Base-by-base conservation (phyloP, 1,140 invertebrate species). In the Aphaenogaster floridana region DNA sequence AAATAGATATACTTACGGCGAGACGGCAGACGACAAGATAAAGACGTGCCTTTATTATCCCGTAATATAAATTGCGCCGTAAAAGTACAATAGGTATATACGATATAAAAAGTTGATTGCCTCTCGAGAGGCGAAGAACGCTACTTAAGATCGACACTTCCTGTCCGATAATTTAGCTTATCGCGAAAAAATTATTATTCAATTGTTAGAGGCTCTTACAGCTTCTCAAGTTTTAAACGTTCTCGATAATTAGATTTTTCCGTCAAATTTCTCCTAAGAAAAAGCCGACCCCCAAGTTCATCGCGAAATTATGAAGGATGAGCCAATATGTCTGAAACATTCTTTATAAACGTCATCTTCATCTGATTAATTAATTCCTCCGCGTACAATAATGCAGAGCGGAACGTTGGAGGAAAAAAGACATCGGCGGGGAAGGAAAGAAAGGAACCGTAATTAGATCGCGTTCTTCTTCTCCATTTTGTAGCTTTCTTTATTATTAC, bases 401-500 rank as follows among this genome's bases (percentile, higher is more conserved):
- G 15, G 8, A 78, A 66, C 48, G 50, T 28, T 21, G 34, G 39
- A 34, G 7, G 15, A n/a, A 3, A 63, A 28, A 48, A 48, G 15
- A 50, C 13, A 57, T 45, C n/a, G 17, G 17, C 28, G 45, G 11
- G 7, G 9, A 59, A 72, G 21, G 17, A 36, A 63, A 85, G 17
- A 28, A 50, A 61, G 81, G 8, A 77, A 77, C n/a, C 21, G 28
- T 61, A 77, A 77, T 85, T 64, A 63, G 45, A 61, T 63, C 61
- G 59, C 21, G 9, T 45, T 21, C 52, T n/a, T 36, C 36, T 59
- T 77, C 71, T 63, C 64, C 39, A 17, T 87, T 68, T 86, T 78
- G 54, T 63, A 84, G 76, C 68, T 42, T 71, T 34, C 71, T 90
- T 91, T 83, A 77, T 86, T 54, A 54, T 66, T 57, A 48, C n/a